A percentile compares a stretch with the other conserved stretches of the same genome.
phyloP scores from a whole-genome alignment of 2,888 invertebrate genomes.

The Scelioninae gen. 1 region DNA sequence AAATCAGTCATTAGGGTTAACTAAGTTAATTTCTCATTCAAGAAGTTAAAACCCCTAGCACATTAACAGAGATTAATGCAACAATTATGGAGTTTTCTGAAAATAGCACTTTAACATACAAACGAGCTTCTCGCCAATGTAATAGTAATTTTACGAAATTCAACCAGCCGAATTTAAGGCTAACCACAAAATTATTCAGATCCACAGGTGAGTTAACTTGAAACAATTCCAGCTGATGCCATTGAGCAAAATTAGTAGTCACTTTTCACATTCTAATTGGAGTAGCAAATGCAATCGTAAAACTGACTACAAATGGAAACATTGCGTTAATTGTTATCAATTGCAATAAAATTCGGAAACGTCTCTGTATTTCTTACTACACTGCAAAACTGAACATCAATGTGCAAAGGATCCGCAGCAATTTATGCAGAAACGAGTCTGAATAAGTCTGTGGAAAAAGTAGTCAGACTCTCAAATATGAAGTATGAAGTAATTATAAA shows the following conservation, averaged over 20 bases:
- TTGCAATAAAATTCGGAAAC: constrained; percentile 32
- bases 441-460: constrained; percentile 16
- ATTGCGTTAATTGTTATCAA: constrained; percentile 42
- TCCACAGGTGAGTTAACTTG: constrained; percentile 56
- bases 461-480: constrained; percentile 5
- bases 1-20: no score
- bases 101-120: constrained; percentile 20
- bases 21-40: no score
- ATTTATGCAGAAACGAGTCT: neutral
- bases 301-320: constrained; percentile 27
- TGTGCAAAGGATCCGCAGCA: constrained; percentile 4
- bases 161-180: constrained; percentile 53
- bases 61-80: neutral
- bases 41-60: no score
- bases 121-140: constrained; percentile 23
- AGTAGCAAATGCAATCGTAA: constrained; percentile 45
- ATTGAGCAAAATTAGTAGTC: constrained; percentile 48
- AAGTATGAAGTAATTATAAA: constrained; percentile 27
- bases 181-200: constrained; percentile 62
- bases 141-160: constrained; percentile 54
- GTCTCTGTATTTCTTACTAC: constrained; percentile 23
- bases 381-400: constrained; percentile 35
- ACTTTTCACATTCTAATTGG: constrained; percentile 57
- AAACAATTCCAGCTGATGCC: constrained; percentile 38
- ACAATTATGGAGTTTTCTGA: constrained; percentile 1